These are phyloP conservation scores for Leptogaster cylindrica DNA, from an alignment of 2,888 invertebrate species.

Conservation along the genomic window DNA sequence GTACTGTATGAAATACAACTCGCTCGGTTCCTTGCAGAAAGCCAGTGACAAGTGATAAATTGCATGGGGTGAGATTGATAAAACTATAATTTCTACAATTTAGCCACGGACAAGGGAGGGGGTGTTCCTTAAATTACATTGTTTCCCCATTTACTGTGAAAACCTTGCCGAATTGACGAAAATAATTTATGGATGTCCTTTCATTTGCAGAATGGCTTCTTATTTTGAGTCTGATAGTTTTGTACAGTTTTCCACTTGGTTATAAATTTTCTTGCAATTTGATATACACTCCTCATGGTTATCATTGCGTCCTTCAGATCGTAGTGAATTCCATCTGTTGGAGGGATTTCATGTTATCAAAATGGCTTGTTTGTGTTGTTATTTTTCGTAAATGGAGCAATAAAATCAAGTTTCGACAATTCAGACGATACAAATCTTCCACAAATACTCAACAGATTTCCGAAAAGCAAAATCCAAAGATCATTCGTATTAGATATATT, in stretches of 20 bases:
- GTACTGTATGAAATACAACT: too few species aligned
- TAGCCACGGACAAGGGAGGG: neutral
- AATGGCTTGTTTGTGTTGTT: slow-evolving; percentile 37
- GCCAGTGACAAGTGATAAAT: too few species aligned
- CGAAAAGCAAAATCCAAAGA: too few species aligned
- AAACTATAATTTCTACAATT: neutral
- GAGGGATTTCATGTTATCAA: slow-evolving; percentile 14
- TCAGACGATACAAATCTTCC: slow-evolving; percentile 13
- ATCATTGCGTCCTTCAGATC: slow-evolving; percentile 12
- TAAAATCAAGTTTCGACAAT: slow-evolving; percentile 34
- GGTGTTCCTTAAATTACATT: neutral
- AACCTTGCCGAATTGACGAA: neutral
- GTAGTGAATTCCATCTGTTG: slow-evolving; percentile 31
- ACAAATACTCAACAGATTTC: too few species aligned
- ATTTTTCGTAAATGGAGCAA: slow-evolving; percentile 38
- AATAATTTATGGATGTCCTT: slow-evolving; percentile 30
- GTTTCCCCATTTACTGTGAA: neutral
- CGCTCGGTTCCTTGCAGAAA: too few species aligned
- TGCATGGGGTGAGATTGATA: neutral
- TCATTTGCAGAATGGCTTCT: neutral
- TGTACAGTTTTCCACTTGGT: slow-evolving; percentile 23
- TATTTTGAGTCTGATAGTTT: slow-evolving; percentile 12
- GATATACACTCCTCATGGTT: slow-evolving; percentile 20
- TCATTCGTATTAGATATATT: too few species aligned
- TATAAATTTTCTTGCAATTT: slow-evolving; percentile 18